phyloP scores from a whole-genome alignment of 2,113 vertebrate genomes.

The Lota lota region DNA sequence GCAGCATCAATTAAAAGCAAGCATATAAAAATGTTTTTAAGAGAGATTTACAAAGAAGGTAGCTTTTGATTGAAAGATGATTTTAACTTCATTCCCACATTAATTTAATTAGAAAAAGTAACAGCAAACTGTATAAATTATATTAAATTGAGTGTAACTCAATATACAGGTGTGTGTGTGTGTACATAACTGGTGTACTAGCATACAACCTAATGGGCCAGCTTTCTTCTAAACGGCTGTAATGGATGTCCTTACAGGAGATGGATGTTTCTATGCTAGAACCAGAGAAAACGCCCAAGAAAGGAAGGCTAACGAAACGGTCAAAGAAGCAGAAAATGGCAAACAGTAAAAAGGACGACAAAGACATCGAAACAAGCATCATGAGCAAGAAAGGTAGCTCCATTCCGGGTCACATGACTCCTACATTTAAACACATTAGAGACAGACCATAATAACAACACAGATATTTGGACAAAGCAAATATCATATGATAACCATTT shows the following conservation, averaged over 20 bases:
- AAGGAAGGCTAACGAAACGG: slow-evolving; percentile 55
- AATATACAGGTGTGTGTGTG: not conserved
- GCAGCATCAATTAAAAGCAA: no score
- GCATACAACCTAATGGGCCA: not conserved
- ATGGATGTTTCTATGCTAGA: slow-evolving; percentile 71
- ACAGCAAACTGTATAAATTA: not conserved
- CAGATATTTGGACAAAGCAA: not conserved
- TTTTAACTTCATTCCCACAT: no score
- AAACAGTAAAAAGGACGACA: slow-evolving; percentile 55
- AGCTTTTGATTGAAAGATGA: no score
- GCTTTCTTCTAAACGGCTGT: not conserved
- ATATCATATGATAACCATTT: not conserved
- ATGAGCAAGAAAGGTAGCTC: slow-evolving; percentile 75
- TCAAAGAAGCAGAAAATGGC: slow-evolving; percentile 63
- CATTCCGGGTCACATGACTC: not conserved
- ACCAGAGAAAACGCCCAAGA: slow-evolving; percentile 62
- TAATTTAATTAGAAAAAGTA: no score
- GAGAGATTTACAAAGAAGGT: no score
- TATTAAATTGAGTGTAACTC: not conserved
- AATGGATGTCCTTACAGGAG: slow-evolving; percentile 22
- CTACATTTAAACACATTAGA: not conserved
- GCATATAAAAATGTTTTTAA: no score
- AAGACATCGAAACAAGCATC: slow-evolving; percentile 61
- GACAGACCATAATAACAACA: not conserved
- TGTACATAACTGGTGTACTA: no score